Evolutionary conservation across 2,113 vertebrate species (phyloP), one percentile per base, ranked within the genome.

Genomic region (Gopherus evgoodei): DNA sequence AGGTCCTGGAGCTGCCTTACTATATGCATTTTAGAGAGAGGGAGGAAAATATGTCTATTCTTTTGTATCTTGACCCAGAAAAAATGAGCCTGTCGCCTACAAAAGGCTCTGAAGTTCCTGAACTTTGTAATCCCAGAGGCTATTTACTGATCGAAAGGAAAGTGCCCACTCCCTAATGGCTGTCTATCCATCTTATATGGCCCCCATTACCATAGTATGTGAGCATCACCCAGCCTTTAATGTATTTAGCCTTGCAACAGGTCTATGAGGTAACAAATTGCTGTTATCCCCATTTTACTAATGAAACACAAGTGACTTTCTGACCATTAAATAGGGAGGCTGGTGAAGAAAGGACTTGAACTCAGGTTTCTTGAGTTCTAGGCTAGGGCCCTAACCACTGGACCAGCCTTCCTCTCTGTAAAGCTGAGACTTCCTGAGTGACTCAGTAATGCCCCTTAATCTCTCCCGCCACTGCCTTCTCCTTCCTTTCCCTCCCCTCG

Each of bases 1-100:
- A 78, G 75, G 42, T 47, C 75, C 42, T 78, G 75, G 44, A 27
- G 13, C 25, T 47, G 44, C 44, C 42, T 44, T 47, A 78, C n/a
- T 10, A 78, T 12, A 47, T 47, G 22, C 6, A 3, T 27, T 29
- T 25, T 76, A 76, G 72, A 69, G 62, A 24, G 24, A 44, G 42
- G 72, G n/a, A 85, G 0, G 0, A 80, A 27, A 75, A 29, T 25
- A 57, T 25, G 78, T 4, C 87, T 85, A 7, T n/a, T 47, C 53
- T 85, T 82, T 84, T 94, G 54, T 90, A 76, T 96, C 88, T 6
- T n/a, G 47, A 87, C 95, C 72, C 88, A 94, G 88, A 87, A 75
- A 76, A 76, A 76, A 76, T 42, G 22, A 44, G 42, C 42, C 11
- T 13, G 22, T 44, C 27, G 31, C n/a, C 10, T 87, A 27, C 12